A percentile compares a stretch with the other conserved stretches of the same genome.
Evolutionary conservation across 1,140 invertebrate species (phyloP).

Genomic region (Agrypnia vestita): DNA sequence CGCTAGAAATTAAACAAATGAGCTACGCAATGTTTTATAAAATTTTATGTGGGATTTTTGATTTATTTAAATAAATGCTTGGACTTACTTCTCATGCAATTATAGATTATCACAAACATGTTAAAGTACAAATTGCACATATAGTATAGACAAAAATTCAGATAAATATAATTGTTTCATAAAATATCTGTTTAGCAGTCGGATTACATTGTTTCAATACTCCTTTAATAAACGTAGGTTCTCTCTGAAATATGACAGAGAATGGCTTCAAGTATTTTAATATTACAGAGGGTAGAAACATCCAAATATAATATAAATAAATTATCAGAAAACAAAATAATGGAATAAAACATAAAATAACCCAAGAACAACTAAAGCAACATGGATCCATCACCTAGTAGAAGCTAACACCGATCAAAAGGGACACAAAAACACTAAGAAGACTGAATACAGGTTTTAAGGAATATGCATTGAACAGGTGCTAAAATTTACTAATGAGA

Average conservation of each 20-base stretch:
- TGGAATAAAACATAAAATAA: conserved; percentile 48
- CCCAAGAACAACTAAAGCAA: conserved; percentile 56
- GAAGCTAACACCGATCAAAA: conserved; percentile 58
- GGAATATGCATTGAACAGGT: conserved; percentile 19
- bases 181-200: not conserved
- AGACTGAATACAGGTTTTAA: conserved; percentile 38
- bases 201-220: not conserved
- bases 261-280: conserved; percentile 52
- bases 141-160: too few species aligned
- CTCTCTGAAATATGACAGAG: conserved; percentile 30
- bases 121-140: too few species aligned
- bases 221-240: not conserved
- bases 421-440: conserved; percentile 53
- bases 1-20: too few species aligned
- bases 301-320: conserved; percentile 35
- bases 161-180: not conserved
- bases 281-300: conserved; percentile 24
- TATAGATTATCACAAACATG: too few species aligned
- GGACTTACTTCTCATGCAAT: too few species aligned
- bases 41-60: too few species aligned
- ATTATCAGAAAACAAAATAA: conserved; percentile 31
- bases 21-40: too few species aligned
- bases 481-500: not conserved
- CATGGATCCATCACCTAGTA: conserved; percentile 55
- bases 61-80: too few species aligned